Conservation (phyloP, 2,888 invertebrate species). For the Leucania comma region DNA sequence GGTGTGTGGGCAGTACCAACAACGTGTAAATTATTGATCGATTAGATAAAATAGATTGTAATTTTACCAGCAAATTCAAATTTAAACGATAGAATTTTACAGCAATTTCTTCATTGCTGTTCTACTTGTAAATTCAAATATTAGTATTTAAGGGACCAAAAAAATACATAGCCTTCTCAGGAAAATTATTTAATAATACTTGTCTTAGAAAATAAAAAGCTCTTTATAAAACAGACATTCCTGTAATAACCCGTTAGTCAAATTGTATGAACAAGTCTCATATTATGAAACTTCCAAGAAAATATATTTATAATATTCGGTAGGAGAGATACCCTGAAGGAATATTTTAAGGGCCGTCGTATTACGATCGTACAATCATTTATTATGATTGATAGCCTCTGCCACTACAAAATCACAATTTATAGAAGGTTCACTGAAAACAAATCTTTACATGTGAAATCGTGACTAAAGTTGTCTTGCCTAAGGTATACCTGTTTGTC, state of each 20-base stretch:
- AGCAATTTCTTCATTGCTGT: background rate
- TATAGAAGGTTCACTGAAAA: slow-evolving; percentile 30
- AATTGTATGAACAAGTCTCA: slow-evolving; percentile 2
- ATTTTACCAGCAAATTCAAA: background rate
- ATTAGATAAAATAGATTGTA: background rate
- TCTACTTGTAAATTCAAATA: background rate
- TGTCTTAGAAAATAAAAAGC: background rate
- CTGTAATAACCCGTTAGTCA: background rate
- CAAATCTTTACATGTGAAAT: background rate
- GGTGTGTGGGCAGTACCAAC: background rate
- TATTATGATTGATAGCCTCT: slow-evolving; percentile 54
- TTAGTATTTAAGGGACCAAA: background rate
- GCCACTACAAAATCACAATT: background rate
- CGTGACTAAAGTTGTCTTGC: background rate
- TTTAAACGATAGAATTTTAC: background rate
- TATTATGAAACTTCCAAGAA: slow-evolving; percentile 26
- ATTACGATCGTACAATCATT: slow-evolving; percentile 40
- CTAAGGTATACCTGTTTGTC: too few relatives aligned
- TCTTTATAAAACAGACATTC: slow-evolving; percentile 12
- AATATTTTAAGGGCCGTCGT: slow-evolving; percentile 52
- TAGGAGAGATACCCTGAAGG: slow-evolving; percentile 40
- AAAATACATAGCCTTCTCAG: background rate
- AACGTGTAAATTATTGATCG: background rate
- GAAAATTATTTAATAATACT: background rate
- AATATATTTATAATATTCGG: slow-evolving; percentile 33